These are phyloP conservation scores for Cotesia congregata DNA, from an alignment of 2,888 invertebrate species.

Conservation along the genomic window DNA sequence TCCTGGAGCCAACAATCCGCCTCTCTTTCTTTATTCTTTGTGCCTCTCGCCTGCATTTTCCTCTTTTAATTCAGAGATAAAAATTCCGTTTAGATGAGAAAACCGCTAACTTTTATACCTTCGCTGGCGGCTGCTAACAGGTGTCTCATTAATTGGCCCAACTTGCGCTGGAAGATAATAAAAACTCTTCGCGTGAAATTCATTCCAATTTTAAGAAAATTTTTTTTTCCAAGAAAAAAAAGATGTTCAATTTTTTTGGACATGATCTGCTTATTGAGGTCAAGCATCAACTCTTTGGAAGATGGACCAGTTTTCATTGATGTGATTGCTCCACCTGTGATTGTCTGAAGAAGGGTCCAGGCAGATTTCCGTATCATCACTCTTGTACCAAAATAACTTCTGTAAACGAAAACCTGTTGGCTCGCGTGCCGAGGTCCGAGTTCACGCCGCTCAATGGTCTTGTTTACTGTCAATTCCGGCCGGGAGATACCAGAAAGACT, in stretches of 20 bases:
- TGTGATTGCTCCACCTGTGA: conserved; percentile 60
- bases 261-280: conserved; percentile 31
- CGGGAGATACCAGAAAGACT: conserved; percentile 52
- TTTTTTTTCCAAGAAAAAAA: not conserved
- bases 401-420: conserved; percentile 61
- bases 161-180: not conserved
- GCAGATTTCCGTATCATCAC: conserved; percentile 14
- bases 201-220: not conserved
- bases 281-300: not conserved
- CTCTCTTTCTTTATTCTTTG: conserved; percentile 10
- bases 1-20: conserved; percentile 9
- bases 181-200: conserved; percentile 14
- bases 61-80: conserved; percentile 3
- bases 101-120: conserved; percentile 12
- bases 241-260: not conserved
- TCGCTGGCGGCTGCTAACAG: conserved; percentile 39
- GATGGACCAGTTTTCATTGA: conserved; percentile 64
- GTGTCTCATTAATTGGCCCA: conserved; percentile 47
- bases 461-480: not conserved
- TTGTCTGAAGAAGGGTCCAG: conserved; percentile 56
- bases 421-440: conserved; percentile 63
- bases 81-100: conserved; percentile 15
- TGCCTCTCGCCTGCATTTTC: not conserved
- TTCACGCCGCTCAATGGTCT: not conserved
- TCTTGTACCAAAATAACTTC: conserved; percentile 3